Evolutionary conservation across 64 coral and sea anemone genomes (phyloP), one percentile per base, ranked within the genome.

Genomic region (Acropora yongei): DNA sequence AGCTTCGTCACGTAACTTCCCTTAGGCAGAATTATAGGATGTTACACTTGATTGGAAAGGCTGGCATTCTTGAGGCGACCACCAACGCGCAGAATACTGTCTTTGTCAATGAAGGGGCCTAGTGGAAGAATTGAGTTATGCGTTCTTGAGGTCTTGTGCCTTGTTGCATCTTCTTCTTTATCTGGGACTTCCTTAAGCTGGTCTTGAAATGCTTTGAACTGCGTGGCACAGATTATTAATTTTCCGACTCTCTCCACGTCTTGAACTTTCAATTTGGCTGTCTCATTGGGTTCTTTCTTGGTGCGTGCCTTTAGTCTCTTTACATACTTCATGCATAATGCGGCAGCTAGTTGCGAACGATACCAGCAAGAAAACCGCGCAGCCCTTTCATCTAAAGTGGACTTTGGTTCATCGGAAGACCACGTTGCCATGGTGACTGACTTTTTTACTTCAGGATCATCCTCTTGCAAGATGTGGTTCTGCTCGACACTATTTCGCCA

Each of bases 361-460:
- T 89, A 44, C 87, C 74, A 89, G 87, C 61, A 47, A 57, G 87
- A 89, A 39, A 89, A 89, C 41, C 11, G 87, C 45, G 8, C 18
- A 2, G 78, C 43, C 78, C 87, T 89, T 53, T 81, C 78, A 45
- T 57, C 17, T 3, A 90, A 19, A 17, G 16, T 4, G 5, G 39
- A 49, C 5, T 72, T 47, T 1, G 18, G 68, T 14, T 65, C 45
- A 3, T 80, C 88, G 48, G 14, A 41, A 6, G 78, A 12, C 11
- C n/a, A 44, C 0, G 65, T 74, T 2, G 78, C 44, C 46, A 83
- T 50, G 2, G 17, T 47, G 4, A 74, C 63, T 3, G 89, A 39
- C 16, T 91, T 83, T 30, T 82, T 91, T 17, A 91, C 66, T 73
- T 83, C 78, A 0, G 78, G 63, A 19, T 91, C 89, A 12, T 91